Base-by-base conservation (phyloP, 1,140 invertebrate species). In the Lepidostoma basale region DNA sequence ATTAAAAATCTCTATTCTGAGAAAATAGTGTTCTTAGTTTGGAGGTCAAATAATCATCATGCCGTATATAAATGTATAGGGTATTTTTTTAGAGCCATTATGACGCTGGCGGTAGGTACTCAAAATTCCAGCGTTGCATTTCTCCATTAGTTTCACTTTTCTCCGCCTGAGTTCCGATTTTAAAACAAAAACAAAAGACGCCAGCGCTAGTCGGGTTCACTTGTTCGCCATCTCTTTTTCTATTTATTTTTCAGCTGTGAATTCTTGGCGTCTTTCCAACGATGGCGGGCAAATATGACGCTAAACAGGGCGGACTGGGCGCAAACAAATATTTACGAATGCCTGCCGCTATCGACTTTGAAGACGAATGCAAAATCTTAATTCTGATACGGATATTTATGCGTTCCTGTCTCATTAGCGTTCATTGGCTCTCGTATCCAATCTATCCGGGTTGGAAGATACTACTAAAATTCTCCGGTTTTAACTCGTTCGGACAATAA, bases 221-320 rank as follows among this genome's bases (percentile, higher is more conserved):
- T 4, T 22, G 20, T 47, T 44, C 18, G 2, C 3, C 16, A 8
- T 47, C 23, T 6, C 23, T 47, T 47, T 22, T 33, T 47, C 9
- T 47, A 22, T 47, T 47, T 47, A 47, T 47, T 47, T 47, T 47
- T 33, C 30, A 18, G 6, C 28, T 18, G 0, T 4, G 12, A 33
- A 56, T 56, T 56, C 52, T 56, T 56, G 52, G 52, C n/a, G n/a
- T 20, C 6, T 16, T 12, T 28, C 52, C 52, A 56, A 36, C 23
- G 28, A 14, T 14, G 52, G 14, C 36, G n/a, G 28, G 9, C n/a
- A 25, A 3, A 3, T 16, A 4, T 16, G 28, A 16, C 30, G 52
- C 52, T 6, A 1, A 4, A 14, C 52, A 36, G 52, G 52, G 52
- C 6, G 4, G 16, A 14, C 52, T 30, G 28, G 12, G n/a, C 12